These are phyloP conservation scores for Heliothis peltigera DNA, from an alignment of 2,888 invertebrate genomes.

Conservation along the genomic window DNA sequence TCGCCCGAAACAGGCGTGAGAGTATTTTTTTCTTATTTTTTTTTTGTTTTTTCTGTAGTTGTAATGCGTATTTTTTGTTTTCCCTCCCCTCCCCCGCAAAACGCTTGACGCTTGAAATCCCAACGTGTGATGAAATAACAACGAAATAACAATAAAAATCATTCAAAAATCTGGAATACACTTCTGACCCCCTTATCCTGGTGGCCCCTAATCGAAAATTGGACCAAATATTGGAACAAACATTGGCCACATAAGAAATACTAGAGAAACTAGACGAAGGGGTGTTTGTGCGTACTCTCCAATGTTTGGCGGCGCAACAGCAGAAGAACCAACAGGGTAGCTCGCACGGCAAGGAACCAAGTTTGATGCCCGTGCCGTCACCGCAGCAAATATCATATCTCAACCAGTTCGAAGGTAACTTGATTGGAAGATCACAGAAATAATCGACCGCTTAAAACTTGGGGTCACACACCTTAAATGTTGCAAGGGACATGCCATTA, in stretches of 20 bases:
- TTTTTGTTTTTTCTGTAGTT: conserved; percentile 87
- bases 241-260: conserved; percentile 81
- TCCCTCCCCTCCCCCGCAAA: conserved; percentile 84
- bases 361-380: conserved; percentile 98
- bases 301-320: conserved; percentile 88
- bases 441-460: conserved; percentile 45
- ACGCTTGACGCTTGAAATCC: conserved; percentile 89
- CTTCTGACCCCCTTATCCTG: conserved; percentile 46
- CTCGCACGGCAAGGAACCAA: conserved; percentile 93
- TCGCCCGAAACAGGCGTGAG: conserved; percentile 36
- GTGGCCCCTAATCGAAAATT: conserved; percentile 48
- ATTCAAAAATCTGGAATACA: conserved; percentile 60
- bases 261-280: conserved; percentile 88
- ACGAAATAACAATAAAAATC: conserved; percentile 70
- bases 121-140: conserved; percentile 85
- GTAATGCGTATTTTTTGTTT: conserved; percentile 90
- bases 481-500: background rate
- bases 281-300: conserved; percentile 89
- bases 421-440: conserved; percentile 72
- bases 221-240: conserved; percentile 67
- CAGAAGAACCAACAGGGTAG: conserved; percentile 86
- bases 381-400: conserved; percentile 99
- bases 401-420: conserved; percentile 96
- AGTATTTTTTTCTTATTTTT: conserved; percentile 66
- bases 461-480: conserved; percentile 60